These are phyloP conservation scores for Drosophila dunni DNA, from an alignment of 1,140 invertebrate species.

Conservation along the genomic window DNA sequence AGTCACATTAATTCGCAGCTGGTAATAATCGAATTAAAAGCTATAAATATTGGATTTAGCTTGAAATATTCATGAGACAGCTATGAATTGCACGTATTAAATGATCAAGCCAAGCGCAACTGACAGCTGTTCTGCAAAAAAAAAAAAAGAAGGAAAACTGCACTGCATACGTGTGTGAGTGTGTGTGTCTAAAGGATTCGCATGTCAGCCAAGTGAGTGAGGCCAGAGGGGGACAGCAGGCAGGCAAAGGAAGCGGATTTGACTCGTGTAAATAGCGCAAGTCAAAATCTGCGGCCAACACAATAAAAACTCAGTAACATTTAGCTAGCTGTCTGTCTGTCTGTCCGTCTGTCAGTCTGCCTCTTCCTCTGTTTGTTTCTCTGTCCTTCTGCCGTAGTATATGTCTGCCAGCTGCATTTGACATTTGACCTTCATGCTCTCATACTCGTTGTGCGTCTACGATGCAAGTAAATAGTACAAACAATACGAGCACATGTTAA, in stretches of 20 bases:
- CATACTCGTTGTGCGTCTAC: slow-evolving; percentile 3
- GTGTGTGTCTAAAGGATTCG: slow-evolving; percentile 1
- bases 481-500: slow-evolving; percentile 54
- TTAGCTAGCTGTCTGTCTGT: slow-evolving; percentile 28
- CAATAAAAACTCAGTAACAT: slow-evolving; percentile 31
- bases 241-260: not conserved
- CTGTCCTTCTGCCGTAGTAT: not conserved
- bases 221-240: not conserved
- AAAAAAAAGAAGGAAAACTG: not conserved
- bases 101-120: slow-evolving; percentile 31
- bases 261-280: slow-evolving; percentile 27
- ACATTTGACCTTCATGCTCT: slow-evolving; percentile 44
- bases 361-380: not conserved
- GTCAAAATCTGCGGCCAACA: slow-evolving; percentile 41
- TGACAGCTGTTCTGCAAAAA: slow-evolving; percentile 12
- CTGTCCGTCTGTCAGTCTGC: slow-evolving; percentile 9
- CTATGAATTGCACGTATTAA: slow-evolving; percentile 37
- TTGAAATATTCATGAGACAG: slow-evolving; percentile 33
- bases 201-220: not conserved
- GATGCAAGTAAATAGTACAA: slow-evolving; percentile 44
- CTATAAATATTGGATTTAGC: slow-evolving; percentile 13
- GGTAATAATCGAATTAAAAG: slow-evolving; percentile 29
- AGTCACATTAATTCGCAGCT: slow-evolving; percentile 3
- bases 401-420: slow-evolving; percentile 43
- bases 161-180: not conserved